Base-by-base conservation (phyloP, 1,140 invertebrate species). In the Drosophila trapezifrons region DNA sequence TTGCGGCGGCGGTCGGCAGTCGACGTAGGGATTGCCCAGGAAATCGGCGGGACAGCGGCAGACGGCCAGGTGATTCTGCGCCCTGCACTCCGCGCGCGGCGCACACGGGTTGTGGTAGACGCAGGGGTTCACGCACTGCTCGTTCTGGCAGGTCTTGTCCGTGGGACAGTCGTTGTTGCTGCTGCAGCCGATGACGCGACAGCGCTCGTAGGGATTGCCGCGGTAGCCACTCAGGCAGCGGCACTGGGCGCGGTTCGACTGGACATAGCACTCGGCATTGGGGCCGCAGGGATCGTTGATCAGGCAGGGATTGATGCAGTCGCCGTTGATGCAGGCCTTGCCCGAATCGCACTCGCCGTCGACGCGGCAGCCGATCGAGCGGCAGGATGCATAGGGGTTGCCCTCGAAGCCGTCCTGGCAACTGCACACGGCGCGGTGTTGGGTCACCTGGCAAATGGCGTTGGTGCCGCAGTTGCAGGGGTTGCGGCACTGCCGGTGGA, bases 401-500 rank as follows among this genome's bases (percentile, higher is more conserved):
- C 97, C 97, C 90, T 97, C 96, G 89, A 94, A 97, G 15, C 96
- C 96, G 77, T 95, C 94, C 70, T 95, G 93, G 86, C 97, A 98
- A 4, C 96, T 96, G 90, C 97, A 98, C 5, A 97, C 95, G 1
- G 97, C 96, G 35, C 96, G 95, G 78, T 98, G 97, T 75, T 97
- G 95, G 65, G 94, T 94, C 0, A 98, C 95, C 35, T 95, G 94
- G 79, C 97, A 98, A 66, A 96, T 94, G 7, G 97, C 96, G 86
- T 98, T 96, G 27, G 94, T 94, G 22, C 97, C 97, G 90, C 97
- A 98, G 84, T 96, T 96, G 84, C 97, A 98, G 4, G 97, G 97
- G 74, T 97, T 96, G 63, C 96, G 94, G 85, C 97, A 98, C 62
- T 96, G 94, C 83, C 96, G 93, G 80, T 97, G 97, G 35, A 97